phyloP scores from a whole-genome alignment of 2,888 invertebrate species.

The Pterostichus madidus region DNA sequence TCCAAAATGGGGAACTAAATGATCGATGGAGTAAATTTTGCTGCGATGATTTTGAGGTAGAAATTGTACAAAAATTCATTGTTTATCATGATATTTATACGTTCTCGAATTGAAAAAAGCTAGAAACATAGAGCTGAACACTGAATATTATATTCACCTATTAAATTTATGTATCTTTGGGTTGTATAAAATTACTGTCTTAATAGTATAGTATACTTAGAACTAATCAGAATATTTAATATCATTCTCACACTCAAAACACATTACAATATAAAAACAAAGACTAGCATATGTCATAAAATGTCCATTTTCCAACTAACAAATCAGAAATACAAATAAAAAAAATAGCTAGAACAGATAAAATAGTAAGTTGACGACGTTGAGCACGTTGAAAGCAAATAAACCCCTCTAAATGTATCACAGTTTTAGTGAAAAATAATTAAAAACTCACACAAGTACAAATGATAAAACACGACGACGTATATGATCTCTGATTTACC shows the following conservation, averaged over 20 bases:
- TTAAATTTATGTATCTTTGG: conserved; percentile 74
- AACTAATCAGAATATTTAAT: conserved; percentile 57
- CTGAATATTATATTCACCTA: conserved; percentile 58
- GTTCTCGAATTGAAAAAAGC: conserved; percentile 52
- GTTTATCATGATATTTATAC: conserved; percentile 48
- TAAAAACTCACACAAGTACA: conserved; percentile 35
- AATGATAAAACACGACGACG: background rate
- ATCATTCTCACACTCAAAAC: conserved; percentile 62
- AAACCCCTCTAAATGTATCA: conserved; percentile 60
- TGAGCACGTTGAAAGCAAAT: conserved; percentile 36
- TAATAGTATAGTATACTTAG: conserved; percentile 67
- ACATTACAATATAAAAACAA: conserved; percentile 63
- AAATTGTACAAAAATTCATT: conserved; percentile 61
- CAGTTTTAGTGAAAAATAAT: conserved; percentile 63
- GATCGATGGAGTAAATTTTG: conserved; percentile 21
- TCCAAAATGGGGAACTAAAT: conserved; percentile 36
- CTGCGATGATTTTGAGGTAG: conserved; percentile 55
- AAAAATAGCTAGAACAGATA: conserved; percentile 30
- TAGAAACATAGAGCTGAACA: conserved; percentile 60
- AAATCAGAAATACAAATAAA: conserved; percentile 1
- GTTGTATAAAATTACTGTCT: conserved; percentile 76
- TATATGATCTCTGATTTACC: too few species aligned
- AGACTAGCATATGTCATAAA: conserved; percentile 66
- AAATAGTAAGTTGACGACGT: conserved; percentile 32
- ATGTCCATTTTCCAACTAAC: conserved; percentile 37